Conservation (phyloP, 53 echinoderm and acorn worm genomes). For the Luidia sarsii region DNA sequence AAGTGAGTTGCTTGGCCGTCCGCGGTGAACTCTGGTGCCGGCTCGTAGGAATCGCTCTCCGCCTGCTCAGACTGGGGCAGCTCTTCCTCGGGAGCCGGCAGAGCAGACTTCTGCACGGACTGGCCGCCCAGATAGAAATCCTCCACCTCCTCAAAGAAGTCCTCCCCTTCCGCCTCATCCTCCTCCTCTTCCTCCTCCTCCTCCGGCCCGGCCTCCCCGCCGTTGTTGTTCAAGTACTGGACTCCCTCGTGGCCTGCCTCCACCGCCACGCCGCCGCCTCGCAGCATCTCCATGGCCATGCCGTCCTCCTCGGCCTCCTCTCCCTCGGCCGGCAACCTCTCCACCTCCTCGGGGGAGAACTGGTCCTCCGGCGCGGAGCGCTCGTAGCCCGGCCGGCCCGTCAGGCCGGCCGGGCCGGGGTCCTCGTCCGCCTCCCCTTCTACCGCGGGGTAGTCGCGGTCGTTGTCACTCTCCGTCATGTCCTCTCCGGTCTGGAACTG, state of each 20-base stretch:
- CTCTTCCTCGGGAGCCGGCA: slow-evolving; percentile 9
- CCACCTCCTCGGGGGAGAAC: slow-evolving; percentile 29
- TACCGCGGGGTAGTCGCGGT: slow-evolving; percentile 66
- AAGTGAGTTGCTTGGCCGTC: slow-evolving; percentile 26
- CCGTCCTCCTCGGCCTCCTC: slow-evolving; percentile 69
- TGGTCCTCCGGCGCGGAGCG: slow-evolving; percentile 59
- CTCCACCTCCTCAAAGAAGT: slow-evolving; percentile 72
- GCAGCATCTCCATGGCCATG: slow-evolving; percentile 4
- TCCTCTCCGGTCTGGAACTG: slow-evolving; percentile 55
- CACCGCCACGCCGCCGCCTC: not conserved
- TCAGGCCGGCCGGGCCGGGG: slow-evolving; percentile 13
- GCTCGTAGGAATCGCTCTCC: slow-evolving; percentile 51
- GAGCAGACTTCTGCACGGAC: not conserved
- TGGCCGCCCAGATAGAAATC: slow-evolving; percentile 39
- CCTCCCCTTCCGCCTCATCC: slow-evolving; percentile 64
- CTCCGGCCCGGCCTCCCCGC: slow-evolving; percentile 54
- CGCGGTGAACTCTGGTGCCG: not conserved
- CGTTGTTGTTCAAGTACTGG: slow-evolving; percentile 35
- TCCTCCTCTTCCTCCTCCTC: slow-evolving; percentile 68
- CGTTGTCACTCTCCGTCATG: slow-evolving; percentile 74
- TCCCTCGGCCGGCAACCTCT: slow-evolving; percentile 29
- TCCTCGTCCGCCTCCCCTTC: slow-evolving; percentile 58
- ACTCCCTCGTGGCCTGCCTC: slow-evolving; percentile 33
- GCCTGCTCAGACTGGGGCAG: slow-evolving; percentile 61
- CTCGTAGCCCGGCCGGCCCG: slow-evolving; percentile 55